phyloP scores from a whole-genome alignment of 2,797 vertebrate species.

The Chiloscyllium punctatum region DNA sequence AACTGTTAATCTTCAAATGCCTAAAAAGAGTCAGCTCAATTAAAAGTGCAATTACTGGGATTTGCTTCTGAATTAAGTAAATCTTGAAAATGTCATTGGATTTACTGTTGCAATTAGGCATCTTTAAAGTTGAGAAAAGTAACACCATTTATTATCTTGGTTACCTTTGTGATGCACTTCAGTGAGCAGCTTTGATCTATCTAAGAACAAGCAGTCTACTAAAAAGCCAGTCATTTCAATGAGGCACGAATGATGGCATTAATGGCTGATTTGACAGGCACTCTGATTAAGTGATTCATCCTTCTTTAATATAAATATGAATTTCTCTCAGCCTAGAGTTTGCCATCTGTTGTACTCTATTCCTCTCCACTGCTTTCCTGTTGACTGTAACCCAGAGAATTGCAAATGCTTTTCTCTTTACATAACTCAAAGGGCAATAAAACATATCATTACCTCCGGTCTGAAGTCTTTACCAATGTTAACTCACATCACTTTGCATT shows the following conservation, averaged over 20 bases:
- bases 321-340: slow-evolving; percentile 38
- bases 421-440: slow-evolving; percentile 39
- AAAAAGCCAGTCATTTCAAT: background rate
- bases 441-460: slow-evolving; percentile 42
- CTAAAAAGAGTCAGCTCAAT: background rate
- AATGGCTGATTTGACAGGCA: slow-evolving; percentile 36
- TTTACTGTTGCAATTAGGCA: slow-evolving; percentile 13
- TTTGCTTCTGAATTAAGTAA: slow-evolving; percentile 22
- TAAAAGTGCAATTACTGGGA: background rate
- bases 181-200: slow-evolving; percentile 37
- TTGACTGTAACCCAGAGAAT: slow-evolving; percentile 36
- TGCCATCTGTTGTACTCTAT: slow-evolving; percentile 46
- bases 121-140: background rate
- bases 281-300: slow-evolving; percentile 45
- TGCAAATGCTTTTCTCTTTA: background rate
- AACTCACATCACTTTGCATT: background rate
- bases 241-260: background rate
- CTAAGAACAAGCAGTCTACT: background rate
- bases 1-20: background rate
- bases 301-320: slow-evolving; percentile 48
- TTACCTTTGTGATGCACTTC: slow-evolving; percentile 45
- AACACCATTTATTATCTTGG: slow-evolving; percentile 43
- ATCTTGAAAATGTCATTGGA: background rate
- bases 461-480: slow-evolving; percentile 28
- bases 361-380: slow-evolving; percentile 38